phyloP scores from a whole-genome alignment of 2,888 invertebrate species.

The Gortyna flavago region DNA sequence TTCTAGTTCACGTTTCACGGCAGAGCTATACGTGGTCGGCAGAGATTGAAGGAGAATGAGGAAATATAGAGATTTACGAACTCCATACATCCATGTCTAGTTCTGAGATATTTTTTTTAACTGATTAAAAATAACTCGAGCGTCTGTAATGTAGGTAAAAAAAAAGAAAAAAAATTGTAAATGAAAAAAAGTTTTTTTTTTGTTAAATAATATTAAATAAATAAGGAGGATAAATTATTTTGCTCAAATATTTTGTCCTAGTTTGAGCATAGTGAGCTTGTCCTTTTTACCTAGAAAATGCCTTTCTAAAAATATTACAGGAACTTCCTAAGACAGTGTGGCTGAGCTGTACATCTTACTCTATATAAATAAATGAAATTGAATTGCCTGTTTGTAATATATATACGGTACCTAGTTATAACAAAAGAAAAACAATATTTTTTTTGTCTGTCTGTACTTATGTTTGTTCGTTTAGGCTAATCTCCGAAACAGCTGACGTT shows the following conservation, averaged over 20 bases:
- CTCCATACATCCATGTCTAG: too few species aligned
- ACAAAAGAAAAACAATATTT: background rate
- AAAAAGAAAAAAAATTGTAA: too few species aligned
- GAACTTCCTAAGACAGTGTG: background rate
- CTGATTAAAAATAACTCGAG: too few species aligned
- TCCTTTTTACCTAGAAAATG: constrained; percentile 20
- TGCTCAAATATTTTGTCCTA: background rate
- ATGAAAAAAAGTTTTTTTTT: too few species aligned
- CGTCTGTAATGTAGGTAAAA: too few species aligned
- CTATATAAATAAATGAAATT: too few species aligned
- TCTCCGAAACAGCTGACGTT: background rate
- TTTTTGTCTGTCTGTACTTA: background rate
- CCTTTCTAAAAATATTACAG: background rate
- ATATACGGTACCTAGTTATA: background rate
- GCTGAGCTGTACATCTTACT: background rate
- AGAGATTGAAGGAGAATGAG: background rate
- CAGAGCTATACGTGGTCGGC: background rate
- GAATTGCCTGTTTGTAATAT: too few species aligned
- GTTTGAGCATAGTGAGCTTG: constrained; percentile 18
- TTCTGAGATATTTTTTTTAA: too few species aligned
- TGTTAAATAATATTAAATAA: background rate
- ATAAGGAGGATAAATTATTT: background rate
- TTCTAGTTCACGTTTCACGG: constrained; percentile 48
- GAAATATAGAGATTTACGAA: background rate
- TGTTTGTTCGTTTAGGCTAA: background rate